These are phyloP conservation scores for Hydrolagus affinis DNA, from an alignment of 2,113 vertebrate species.

Conservation along the genomic window DNA sequence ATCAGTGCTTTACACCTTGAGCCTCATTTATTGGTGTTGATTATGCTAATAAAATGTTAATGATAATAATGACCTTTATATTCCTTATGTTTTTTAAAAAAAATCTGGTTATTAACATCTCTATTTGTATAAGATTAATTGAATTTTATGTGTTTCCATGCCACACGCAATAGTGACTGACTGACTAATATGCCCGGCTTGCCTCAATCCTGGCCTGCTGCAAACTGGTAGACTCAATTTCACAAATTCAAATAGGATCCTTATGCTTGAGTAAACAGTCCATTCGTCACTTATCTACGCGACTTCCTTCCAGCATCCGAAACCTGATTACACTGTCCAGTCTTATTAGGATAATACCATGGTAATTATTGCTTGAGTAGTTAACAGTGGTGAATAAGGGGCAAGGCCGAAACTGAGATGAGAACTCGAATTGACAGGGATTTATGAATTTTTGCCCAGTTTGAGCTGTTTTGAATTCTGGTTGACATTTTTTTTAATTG, in stretches of 20 bases:
- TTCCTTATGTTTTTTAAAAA: too few relatives aligned
- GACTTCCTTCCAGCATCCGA: neutral
- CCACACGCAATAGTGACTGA: too few relatives aligned
- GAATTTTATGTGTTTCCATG: too few relatives aligned
- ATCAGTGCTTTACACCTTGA: neutral
- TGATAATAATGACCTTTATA: too few relatives aligned
- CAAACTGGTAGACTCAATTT: neutral
- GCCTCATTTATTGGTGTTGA: neutral
- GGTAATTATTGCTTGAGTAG: neutral
- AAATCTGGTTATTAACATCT: too few relatives aligned
- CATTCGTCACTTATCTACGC: neutral
- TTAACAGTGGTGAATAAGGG: neutral
- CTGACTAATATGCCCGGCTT: too few relatives aligned
- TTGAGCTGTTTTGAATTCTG: too few relatives aligned
- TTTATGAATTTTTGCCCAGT: too few relatives aligned
- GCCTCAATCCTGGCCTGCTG: too few relatives aligned
- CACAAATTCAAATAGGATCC: neutral
- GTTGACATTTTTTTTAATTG: too few relatives aligned
- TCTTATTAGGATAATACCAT: neutral
- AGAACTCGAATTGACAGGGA: neutral
- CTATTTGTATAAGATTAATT: too few relatives aligned
- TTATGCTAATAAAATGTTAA: too few relatives aligned
- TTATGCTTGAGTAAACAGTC: neutral
- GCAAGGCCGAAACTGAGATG: neutral
- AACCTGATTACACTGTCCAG: neutral